Conservation (phyloP, 2,888 invertebrate species). For the Archaeoteleia sp. region DNA sequence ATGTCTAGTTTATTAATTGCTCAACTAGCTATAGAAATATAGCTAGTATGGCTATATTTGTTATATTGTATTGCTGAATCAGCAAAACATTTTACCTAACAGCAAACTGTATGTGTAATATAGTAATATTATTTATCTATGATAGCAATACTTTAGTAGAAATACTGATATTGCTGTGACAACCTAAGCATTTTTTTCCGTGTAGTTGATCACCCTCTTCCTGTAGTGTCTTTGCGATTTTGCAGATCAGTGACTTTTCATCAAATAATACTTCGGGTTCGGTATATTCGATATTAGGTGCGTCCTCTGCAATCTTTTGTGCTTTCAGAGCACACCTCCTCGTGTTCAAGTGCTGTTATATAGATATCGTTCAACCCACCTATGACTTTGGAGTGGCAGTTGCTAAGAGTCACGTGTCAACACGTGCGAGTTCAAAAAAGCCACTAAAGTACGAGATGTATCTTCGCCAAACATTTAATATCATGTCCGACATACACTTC, state of each 20-base stretch:
- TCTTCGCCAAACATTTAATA: constrained; percentile 11
- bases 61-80: too few relatives aligned
- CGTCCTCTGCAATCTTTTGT: constrained; percentile 41
- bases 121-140: too few relatives aligned
- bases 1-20: too few relatives aligned
- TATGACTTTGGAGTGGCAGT: constrained; percentile 44
- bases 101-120: too few relatives aligned
- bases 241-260: constrained; percentile 62
- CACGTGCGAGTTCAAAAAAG: constrained; percentile 44
- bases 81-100: too few relatives aligned
- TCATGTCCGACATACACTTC: background rate
- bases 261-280: constrained; percentile 64
- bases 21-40: too few relatives aligned
- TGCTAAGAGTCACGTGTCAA: constrained; percentile 41
- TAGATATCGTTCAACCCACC: constrained; percentile 19
- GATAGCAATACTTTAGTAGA: too few relatives aligned
- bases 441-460: constrained; percentile 27
- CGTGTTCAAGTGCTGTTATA: constrained; percentile 35
- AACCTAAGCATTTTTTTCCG: too few relatives aligned
- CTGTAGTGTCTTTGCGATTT: constrained; percentile 57
- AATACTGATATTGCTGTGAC: too few relatives aligned
- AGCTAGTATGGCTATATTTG: too few relatives aligned
- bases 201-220: constrained; percentile 33
- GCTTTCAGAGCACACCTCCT: constrained; percentile 16
- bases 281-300: constrained; percentile 39